Evolutionary conservation across 1,140 invertebrate species (phyloP), one percentile per base, ranked within the genome.

Genomic region (Eulimnadia texana): DNA sequence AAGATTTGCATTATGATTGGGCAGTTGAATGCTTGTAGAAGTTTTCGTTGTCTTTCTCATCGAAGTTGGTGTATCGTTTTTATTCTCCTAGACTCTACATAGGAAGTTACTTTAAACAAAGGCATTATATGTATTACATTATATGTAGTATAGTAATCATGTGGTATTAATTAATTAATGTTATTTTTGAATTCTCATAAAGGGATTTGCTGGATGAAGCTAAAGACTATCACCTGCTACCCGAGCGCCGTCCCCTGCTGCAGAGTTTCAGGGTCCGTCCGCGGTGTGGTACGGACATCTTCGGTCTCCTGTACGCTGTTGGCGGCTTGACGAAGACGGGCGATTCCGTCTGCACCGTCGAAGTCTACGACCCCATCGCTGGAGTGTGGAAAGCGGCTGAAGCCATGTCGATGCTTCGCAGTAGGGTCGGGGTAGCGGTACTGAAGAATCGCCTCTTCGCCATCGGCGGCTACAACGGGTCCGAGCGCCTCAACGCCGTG

Each of bases 251-350:
- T 29, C 76, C 79, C 50, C 70, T 90, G 49, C 70, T 92, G 24
- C 84, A 88, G 70, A 86, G 80, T 64, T 85, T 87, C 71, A 79
- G 82, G 64, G 86, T 84, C 13, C 76, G 84, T 66, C 87, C 88
- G 28, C 75, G 90, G 29, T 83, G 82, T 64, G 86, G 85, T 68
- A 84, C 86, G 67, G 83, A 82, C 69, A 75, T 82, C 13, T 29
- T 76, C 50, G 90, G 89, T 1, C 80, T 88, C 66, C 90, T 94
- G 64, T 93, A 88, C 74, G 90, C 88, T 63, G 87, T 94, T 61
- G 90, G 90, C 16, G 89, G 89, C 3, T 72, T 92, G 11, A 89
- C 87, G 33, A 89, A 88, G 70, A 49, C 67, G 81, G 83, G 88
- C 19, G 88, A 92, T 71, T 90, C 88, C 0, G 73, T 92, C 3